A percentile compares a stretch with the other conserved stretches of the same genome.
phyloP scores from a whole-genome alignment of 2,888 invertebrate genomes.

The Temnothorax unifasciatus region DNA sequence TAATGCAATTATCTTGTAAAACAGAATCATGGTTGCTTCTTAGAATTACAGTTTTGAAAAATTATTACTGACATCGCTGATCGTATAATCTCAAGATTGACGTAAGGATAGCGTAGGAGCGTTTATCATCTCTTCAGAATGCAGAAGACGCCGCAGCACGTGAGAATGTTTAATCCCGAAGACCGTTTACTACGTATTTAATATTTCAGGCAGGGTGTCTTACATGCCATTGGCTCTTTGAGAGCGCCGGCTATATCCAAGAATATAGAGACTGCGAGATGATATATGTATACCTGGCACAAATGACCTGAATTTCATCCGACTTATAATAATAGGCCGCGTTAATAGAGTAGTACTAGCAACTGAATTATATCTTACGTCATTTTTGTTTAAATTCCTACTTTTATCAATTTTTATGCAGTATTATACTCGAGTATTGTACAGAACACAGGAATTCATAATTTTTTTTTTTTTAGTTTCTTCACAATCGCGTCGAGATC shows the following conservation, averaged over 20 bases:
- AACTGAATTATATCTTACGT: not conserved
- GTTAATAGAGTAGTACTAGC: not conserved
- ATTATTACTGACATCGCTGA: not conserved
- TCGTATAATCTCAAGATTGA: constrained; percentile 12
- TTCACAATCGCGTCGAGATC: not conserved
- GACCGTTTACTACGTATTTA: constrained; percentile 12
- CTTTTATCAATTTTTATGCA: not conserved
- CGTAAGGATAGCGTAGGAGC: not conserved
- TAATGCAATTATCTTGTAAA: constrained; percentile 23
- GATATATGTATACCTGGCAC: not conserved
- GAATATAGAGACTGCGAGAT: not conserved
- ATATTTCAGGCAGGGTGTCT: constrained; percentile 10
- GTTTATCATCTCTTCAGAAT: constrained; percentile 6
- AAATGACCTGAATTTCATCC: not conserved
- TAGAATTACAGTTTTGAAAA: constrained; percentile 4
- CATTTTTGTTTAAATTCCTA: not conserved
- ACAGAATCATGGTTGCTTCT: not conserved
- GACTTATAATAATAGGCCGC: not conserved
- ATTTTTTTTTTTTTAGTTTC: not conserved
- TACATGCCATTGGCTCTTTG: not conserved
- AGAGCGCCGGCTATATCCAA: no score
- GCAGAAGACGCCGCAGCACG: not conserved
- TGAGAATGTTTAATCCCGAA: not conserved
- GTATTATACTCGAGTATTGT: not conserved
- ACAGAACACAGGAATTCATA: not conserved